Base-by-base conservation (phyloP, 1,140 invertebrate genomes). In the Theocolax elegans region DNA sequence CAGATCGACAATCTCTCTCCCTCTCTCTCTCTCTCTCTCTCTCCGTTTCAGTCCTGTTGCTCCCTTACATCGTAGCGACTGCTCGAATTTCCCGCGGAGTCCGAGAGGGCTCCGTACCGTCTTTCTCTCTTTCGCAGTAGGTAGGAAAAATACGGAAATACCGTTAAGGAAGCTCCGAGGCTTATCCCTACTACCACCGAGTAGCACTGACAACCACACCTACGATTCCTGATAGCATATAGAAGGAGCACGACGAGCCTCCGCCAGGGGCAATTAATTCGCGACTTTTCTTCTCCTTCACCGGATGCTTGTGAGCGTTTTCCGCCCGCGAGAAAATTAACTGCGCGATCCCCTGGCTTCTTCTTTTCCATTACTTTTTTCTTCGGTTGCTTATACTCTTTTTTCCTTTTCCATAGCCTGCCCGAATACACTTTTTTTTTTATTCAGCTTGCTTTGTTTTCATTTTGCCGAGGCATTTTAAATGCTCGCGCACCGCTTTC, bases 81-180 rank as follows among this genome's bases (percentile, higher is more conserved):
- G 67, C 67, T 68, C 67, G 67, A 68, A 62, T 68, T 68, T 62
- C 56, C 67, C 67, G 56, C n/a, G 25, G 54, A 59, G 58, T 17
- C 51, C 29, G 49, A 65, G 63, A 46, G 44, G n/a, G 44, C 42
- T 49, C 13, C n/a, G 35, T 25, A 27, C 8, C 19, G 1, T 17
- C 51, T 54, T 15, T n/a, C 27, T 19, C 17, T 13, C 31, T 25
- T 13, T 21, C 51, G 7, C 46, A 15, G n/a, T 8, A 19, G 31
- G 10, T 35, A 10, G 48, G 31, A 69, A 63, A 69, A 63, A 63
- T 44, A 29, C n/a, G 35, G 40, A 42, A 10, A 44, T 69, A 69
- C 67, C 67, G 67, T 69, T 69, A 69, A 56, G 59, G 58, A 63
- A 58, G 54, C 65, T 58, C 65, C 64, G 48, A 67, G 56, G 54